Evolutionary conservation across 2,888 invertebrate genomes (phyloP), one percentile per base, ranked within the genome.

Genomic region (Lasioglossum pauxillum): DNA sequence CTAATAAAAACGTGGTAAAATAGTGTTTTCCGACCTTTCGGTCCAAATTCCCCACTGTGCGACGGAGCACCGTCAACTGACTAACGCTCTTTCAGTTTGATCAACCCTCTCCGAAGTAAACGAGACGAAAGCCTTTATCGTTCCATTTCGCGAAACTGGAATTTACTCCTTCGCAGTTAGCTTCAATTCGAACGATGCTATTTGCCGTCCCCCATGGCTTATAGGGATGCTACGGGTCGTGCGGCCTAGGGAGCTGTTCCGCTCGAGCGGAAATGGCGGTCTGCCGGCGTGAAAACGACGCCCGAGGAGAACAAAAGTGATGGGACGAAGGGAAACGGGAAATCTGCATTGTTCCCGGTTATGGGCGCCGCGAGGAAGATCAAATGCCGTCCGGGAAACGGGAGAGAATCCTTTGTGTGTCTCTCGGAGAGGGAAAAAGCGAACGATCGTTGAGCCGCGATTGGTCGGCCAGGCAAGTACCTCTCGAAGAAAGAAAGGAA

Each of bases 291-390:
- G 16, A 64, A 69, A 69, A 38, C 69, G 23, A 69, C 69, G 38
- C 10, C 23, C 12, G 23, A 23, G 38, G 69, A 23, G 31, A 8
- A 69, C 57, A 38, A 44, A 38, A 71, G 41, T 23, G 44, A 41
- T 7, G 57, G 23, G 57, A n/a, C 67, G 23, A 10, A 19, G 19
- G 19, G 46, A 64, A 27, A 60, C 16, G 46, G 38, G 27, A 44
- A 44, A 64, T 76, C 31, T 16, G 69, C 57, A 81, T 81, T 75
- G 82, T 75, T 81, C 82, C 8, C 31, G 46, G 7, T 75, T 83
- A 75, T 81, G 69, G 69, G 16, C 16, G 74, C 38, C 44, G 4
- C 27, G 71, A 46, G 57, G 44, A 53, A 74, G 35, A 46, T 46
- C 41, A n/a, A 76, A 76, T 64, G 67, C 76, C 44, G 76, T 12